A percentile compares a stretch with the other conserved stretches of the same genome.
Evolutionary conservation across 2,113 vertebrate genomes (phyloP).

Genomic region (Myanophis thanlyinensis): DNA sequence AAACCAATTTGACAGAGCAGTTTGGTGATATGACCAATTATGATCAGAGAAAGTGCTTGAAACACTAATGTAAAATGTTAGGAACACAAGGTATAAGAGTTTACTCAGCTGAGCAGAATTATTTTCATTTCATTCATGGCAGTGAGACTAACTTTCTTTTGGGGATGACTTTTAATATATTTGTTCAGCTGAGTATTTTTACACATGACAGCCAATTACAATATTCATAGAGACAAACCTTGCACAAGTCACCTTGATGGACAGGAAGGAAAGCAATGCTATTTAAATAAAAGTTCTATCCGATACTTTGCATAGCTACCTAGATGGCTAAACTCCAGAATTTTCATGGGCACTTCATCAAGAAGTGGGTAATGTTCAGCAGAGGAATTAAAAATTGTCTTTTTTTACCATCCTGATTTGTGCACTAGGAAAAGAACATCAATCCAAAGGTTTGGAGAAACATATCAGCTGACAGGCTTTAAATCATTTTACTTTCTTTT

Average conservation of each 20-base stretch:
- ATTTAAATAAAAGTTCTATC: neutral
- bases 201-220: neutral
- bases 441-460: neutral
- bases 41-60: slow-evolving; percentile 25
- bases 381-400: slow-evolving; percentile 12
- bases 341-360: slow-evolving; percentile 18
- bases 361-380: neutral
- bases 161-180: slow-evolving; percentile 8
- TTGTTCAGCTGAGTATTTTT: slow-evolving; percentile 29
- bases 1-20: slow-evolving; percentile 19
- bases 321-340: neutral
- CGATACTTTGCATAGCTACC: slow-evolving; percentile 1
- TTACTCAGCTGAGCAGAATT: slow-evolving; percentile 20
- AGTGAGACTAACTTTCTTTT: slow-evolving; percentile 10
- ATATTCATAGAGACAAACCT: neutral
- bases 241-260: neutral
- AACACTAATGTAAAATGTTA: slow-evolving; percentile 15
- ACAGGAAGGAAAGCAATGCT: neutral
- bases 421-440: neutral
- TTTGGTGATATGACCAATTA: slow-evolving; percentile 39
- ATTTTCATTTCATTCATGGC: slow-evolving; percentile 13
- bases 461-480: neutral
- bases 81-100: slow-evolving; percentile 19
- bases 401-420: neutral
- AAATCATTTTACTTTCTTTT: neutral